Evolutionary conservation across 2,888 invertebrate species (phyloP), one percentile per base, ranked within the genome.

Genomic region (Macroteleia sp.): DNA sequence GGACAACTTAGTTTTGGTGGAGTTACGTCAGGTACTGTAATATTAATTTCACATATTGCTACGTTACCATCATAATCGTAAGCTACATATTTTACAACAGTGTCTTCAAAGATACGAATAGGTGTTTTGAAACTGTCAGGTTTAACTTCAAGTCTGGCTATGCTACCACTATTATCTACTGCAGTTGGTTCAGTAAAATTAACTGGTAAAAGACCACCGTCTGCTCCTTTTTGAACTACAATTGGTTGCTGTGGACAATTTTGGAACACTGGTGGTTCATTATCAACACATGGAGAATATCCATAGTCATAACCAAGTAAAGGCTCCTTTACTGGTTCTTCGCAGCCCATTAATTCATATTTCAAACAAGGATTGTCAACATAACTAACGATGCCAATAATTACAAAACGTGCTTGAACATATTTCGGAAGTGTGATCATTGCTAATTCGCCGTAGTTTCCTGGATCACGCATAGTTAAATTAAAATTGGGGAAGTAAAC

Each of bases 21-120:
- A 0, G 97, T 97, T 59, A 97, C 96, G 91, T 98, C 98, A 25
- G 97, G 97, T 8, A 98, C 97, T 0, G 98, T 97, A 25, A 99
- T 97, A 86, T 98, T 97, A 25, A 99, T 97, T 93, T 97, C 96
- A 89, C 99, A 99, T 88, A 98, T 97, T 10, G 98, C 99, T 10
- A 98, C 98, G 88, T 99, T 99, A 82, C 98, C 98, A 88, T 98
- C 98, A 86, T 97, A 97, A 92, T 99, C 99, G 87, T 97, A 99
- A 2, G 99, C 99, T 0, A 98, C 96, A 87, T 98, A 99, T 92
- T 97, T 96, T 0, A 98, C 97, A 22, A 97, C 96, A 87, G 96
- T 97, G 81, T 98, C 97, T 88, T 97, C 95, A 91, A 98, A 97
- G 9, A 97, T 94, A 89, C 95, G 94, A 80, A 97, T 94, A 0